phyloP scores from a whole-genome alignment of 2,113 vertebrate genomes.

The Ageneiosus marmoratus region DNA sequence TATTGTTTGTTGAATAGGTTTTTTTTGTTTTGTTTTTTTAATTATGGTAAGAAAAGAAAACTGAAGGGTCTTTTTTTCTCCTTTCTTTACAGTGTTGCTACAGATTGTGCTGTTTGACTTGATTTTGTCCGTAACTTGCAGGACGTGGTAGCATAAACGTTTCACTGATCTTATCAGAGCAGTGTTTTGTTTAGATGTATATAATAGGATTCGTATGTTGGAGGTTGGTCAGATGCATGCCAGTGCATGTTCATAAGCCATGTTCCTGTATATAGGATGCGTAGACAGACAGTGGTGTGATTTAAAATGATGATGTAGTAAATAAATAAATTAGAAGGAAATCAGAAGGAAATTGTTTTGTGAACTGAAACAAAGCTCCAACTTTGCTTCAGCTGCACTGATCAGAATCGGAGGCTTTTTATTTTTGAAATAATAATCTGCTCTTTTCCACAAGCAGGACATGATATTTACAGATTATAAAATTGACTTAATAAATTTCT shows the following conservation, averaged over 20 bases:
- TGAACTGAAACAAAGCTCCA: background rate
- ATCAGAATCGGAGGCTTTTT: background rate
- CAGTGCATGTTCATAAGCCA: constrained; percentile 9
- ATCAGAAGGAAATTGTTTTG: background rate
- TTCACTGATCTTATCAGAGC: constrained; percentile 40
- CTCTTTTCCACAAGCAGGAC: background rate
- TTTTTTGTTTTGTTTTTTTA: background rate
- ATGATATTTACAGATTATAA: too few relatives aligned
- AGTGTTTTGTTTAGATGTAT: constrained; percentile 19
- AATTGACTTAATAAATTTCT: too few relatives aligned
- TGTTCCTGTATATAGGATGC: background rate
- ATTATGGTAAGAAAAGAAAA: background rate
- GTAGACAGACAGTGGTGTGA: background rate
- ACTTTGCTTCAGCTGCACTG: background rate
- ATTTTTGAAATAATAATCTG: background rate
- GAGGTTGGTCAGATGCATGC: constrained; percentile 27
- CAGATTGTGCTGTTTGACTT: background rate
- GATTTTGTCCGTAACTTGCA: constrained; percentile 5
- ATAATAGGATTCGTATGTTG: background rate
- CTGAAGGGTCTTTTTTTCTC: background rate
- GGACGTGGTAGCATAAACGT: background rate
- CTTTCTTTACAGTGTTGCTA: constrained; percentile 20
- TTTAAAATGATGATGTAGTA: too few relatives aligned
- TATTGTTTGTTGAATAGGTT: constrained; percentile 20
- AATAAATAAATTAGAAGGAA: too few relatives aligned